Evolutionary conservation across 2,797 vertebrate genomes (phyloP), one percentile per base, ranked within the genome.

Genomic region (Danionella dracula): DNA sequence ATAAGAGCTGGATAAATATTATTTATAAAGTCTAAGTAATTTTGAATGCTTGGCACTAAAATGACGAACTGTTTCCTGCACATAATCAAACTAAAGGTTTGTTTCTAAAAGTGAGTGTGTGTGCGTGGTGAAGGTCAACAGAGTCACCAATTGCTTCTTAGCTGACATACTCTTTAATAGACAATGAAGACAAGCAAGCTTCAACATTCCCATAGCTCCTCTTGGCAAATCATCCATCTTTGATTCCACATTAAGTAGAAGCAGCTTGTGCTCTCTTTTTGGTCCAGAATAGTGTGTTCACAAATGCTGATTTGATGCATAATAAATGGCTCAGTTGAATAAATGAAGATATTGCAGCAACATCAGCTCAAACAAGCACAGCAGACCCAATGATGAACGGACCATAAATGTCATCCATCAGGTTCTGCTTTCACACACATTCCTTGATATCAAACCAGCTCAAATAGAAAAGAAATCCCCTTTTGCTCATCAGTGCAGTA

Each of bases 251-350:
- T 64, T 17, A 53, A 44, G 44, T 32, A 35, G 9, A 13, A 27
- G 31, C 31, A 23, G 57, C 29, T 8, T 42, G 17, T 37, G 19
- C n/a, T 29, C 19, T 35, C 29, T 35, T 37, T 10, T 15, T 45
- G 40, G 10, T 54, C 27, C 17, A 35, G 8, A 44, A 38, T 29
- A 44, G 32, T 35, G 38, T 17, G 35, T 54, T 55, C 44, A 29
- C 17, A 17, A 6, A 7, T 41, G 16, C 60, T 35, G 40, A 23
- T 7, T 29, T 20, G 19, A 45, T 65, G 41, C 62, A 65, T 65
- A 45, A 65, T 65, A 9, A 65, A 55, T 37, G 5, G 13, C 32
- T 53, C 5, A 19, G 62, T 17, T 65, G 15, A 65, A 55, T 65
- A 45, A 55, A 27, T 65, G 38, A 65, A 45, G 29, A 54, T 19